These are phyloP conservation scores for Poecilia picta DNA, from an alignment of 2,797 vertebrate genomes.

Conservation along the genomic window DNA sequence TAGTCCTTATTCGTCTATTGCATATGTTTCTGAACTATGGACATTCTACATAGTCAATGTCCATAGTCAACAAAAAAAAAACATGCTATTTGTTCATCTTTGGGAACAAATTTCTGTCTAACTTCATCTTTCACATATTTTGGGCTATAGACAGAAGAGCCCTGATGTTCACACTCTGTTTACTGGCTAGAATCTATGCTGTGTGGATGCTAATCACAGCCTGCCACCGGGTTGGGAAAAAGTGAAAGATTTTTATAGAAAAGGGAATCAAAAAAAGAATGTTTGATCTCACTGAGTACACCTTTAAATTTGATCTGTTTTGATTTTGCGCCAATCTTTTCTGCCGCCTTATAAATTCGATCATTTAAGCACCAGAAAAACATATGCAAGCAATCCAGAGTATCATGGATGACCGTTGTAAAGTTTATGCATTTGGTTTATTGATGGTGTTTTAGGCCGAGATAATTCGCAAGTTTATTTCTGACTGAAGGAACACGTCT, in stretches of 20 bases:
- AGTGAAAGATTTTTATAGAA: neutral
- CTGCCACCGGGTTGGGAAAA: neutral
- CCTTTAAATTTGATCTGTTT: neutral
- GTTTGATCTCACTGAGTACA: neutral
- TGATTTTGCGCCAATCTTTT: neutral
- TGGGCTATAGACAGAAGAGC: constrained; percentile 14
- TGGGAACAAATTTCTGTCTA: constrained; percentile 50
- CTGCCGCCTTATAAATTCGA: neutral
- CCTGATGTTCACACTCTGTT: constrained; percentile 13
- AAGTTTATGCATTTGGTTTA: neutral
- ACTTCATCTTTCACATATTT: constrained; percentile 40
- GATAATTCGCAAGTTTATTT: neutral
- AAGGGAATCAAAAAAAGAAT: neutral
- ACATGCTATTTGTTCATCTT: constrained; percentile 48
- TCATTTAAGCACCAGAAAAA: too few species aligned
- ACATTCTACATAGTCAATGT: constrained; percentile 3
- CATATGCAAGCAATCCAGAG: neutral
- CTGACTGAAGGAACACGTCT: neutral
- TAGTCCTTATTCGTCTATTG: neutral
- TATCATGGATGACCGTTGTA: neutral
- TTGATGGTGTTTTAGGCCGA: neutral
- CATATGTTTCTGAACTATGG: constrained; percentile 41
- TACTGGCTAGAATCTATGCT: neutral
- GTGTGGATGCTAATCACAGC: neutral
- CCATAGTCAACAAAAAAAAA: neutral